Conservation (phyloP, 2,888 invertebrate species). For the Teleogryllus oceanicus region DNA sequence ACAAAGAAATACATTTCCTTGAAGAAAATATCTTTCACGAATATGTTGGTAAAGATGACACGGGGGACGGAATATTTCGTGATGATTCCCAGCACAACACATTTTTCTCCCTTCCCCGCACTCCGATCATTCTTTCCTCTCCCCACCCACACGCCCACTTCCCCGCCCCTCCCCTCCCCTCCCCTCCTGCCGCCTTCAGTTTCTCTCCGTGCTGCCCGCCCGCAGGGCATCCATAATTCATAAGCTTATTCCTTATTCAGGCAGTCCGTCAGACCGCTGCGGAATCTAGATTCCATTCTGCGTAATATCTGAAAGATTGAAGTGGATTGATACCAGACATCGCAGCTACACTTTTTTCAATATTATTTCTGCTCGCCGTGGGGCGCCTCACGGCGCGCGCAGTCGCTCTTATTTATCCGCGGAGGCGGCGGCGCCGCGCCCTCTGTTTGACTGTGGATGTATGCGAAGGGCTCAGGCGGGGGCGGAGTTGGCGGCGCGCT, state of each 20-base stretch:
- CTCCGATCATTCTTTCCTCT: too few relatives aligned
- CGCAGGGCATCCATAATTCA: conserved; percentile 10
- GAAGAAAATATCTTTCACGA: too few relatives aligned
- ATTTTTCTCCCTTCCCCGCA: too few relatives aligned
- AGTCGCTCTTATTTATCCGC: neutral
- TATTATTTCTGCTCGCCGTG: conserved; percentile 1
- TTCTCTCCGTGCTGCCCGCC: neutral
- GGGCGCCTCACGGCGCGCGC: neutral
- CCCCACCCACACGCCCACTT: neutral
- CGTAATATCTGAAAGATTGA: conserved; percentile 18
- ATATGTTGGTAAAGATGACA: too few relatives aligned
- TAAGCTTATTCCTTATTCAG: conserved; percentile 18
- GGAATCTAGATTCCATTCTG: conserved; percentile 10
- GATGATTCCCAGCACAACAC: too few relatives aligned
- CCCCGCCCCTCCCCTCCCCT: neutral
- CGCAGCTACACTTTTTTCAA: conserved; percentile 6
- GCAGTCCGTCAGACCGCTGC: conserved; percentile 4
- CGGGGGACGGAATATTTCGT: too few relatives aligned
- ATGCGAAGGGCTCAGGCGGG: neutral
- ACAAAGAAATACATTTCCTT: too few relatives aligned
- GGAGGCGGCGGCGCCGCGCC: neutral
- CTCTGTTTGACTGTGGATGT: neutral
- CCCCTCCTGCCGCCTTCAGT: neutral
- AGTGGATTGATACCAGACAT: conserved; percentile 10
- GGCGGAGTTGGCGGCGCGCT: neutral